Evolutionary conservation across 2,797 vertebrate genomes (phyloP), one percentile per base, ranked within the genome.

Genomic region (Pseudochromis fuscus): DNA sequence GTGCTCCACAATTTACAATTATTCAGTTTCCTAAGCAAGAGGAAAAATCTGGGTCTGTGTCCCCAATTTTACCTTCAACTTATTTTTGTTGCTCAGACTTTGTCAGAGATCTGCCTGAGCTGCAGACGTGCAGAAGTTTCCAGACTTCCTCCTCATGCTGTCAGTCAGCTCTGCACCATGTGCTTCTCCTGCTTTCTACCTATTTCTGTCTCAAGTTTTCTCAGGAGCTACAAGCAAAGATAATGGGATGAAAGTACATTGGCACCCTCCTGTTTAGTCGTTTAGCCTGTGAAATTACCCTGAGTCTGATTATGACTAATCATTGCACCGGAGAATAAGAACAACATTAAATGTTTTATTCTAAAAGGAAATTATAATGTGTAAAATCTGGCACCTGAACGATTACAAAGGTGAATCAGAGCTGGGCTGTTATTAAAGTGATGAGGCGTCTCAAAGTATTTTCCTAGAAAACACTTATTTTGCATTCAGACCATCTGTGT

Each of bases 381-480:
- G 37, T 58, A n/a, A 56, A 69, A 61, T 40, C 11, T 23, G 40
- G 61, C 55, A 27, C n/a, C n/a, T n/a, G 46, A 77, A 38, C 28
- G 2, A 77, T 71, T 65, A 31, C 12, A 58, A 66, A 44, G 56
- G 2, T 66, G 8, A 69, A 59, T 44, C 52, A 52, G 28, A 56
- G 40, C 72, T 33, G 38, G 31, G 57, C 19, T 62, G 38, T 71
- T 74, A 79, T 72, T 60, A 75, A 72, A 75, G 38, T 59, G 23
- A 67, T 46, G 50, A 65, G 7, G 31, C 46, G 45, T 62, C 25
- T 16, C 1, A 44, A 65, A 35, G 67, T 59, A 35, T 72, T 59
- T 42, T 7, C 42, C 19, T 52, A 27, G 11, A 56, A 15, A 62
- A 50, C 44, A 75, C 51, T 27, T 75, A 63, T 40, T 37, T 61